A percentile compares a stretch with the other conserved stretches of the same genome.
These are phyloP conservation scores for Drosophila eugracilis DNA, from an alignment of 1,140 invertebrate genomes.

Conservation along the genomic window DNA sequence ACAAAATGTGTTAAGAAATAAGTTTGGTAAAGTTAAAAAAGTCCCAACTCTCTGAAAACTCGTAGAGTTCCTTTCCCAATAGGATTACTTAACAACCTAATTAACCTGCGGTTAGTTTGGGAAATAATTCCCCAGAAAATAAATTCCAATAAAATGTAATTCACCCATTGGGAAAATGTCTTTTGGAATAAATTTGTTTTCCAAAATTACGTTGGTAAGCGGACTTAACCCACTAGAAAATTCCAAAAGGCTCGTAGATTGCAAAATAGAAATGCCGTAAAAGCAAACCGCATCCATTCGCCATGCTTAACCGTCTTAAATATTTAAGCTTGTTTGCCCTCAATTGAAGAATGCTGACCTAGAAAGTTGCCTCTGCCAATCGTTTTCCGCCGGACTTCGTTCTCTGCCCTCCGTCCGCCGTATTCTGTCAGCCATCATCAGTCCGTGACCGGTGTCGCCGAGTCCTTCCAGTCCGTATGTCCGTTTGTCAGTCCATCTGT, in stretches of 20 bases:
- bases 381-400: slow-evolving; percentile 26
- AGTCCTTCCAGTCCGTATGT: background rate
- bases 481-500: slow-evolving; percentile 2
- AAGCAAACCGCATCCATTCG: slow-evolving; percentile 28
- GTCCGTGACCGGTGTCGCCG: slow-evolving; percentile 16
- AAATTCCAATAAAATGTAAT: slow-evolving; percentile 1
- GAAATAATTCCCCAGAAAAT: background rate
- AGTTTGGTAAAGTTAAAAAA: no score
- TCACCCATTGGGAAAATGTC: background rate
- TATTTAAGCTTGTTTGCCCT: slow-evolving; percentile 52
- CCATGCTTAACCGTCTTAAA: slow-evolving; percentile 47
- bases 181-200: slow-evolving; percentile 12
- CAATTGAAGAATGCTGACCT: slow-evolving; percentile 55
- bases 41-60: no score
- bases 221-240: slow-evolving; percentile 7
- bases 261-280: slow-evolving; percentile 46
- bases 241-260: slow-evolving; percentile 21
- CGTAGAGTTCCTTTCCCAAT: no score
- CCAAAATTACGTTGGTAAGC: background rate
- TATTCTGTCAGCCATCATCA: slow-evolving; percentile 38
- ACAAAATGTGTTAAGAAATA: no score
- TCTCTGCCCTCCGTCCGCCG: slow-evolving; percentile 17
- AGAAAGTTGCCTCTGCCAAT: slow-evolving; percentile 41
- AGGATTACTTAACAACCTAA: background rate
- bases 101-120: background rate